Conservation (phyloP, 2,888 invertebrate genomes). For the Oligia fasciuncula region DNA sequence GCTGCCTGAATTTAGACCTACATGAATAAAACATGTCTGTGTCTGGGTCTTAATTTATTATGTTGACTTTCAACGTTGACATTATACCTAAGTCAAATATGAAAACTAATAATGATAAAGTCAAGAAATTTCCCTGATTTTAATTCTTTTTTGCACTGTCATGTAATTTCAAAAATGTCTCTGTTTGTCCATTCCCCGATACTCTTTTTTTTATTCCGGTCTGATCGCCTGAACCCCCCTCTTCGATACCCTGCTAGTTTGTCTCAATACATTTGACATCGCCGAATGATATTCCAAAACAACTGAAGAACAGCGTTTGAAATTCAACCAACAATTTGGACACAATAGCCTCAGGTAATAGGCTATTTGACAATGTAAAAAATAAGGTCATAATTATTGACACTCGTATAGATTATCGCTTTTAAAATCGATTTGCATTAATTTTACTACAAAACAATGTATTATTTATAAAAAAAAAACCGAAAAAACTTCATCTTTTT, state of each 20-base stretch:
- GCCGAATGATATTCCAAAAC: not conserved
- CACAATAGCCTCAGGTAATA: constrained; percentile 16
- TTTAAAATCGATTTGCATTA: too few species aligned
- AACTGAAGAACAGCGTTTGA: not conserved
- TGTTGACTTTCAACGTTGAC: not conserved
- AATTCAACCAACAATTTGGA: constrained; percentile 13
- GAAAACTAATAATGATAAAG: not conserved
- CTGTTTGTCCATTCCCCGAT: not conserved
- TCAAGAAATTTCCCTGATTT: not conserved
- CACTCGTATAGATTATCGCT: too few species aligned
- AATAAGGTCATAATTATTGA: too few species aligned
- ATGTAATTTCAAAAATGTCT: not conserved
- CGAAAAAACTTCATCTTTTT: too few species aligned
- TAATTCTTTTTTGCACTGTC: not conserved
- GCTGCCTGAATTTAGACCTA: not conserved
- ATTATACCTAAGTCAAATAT: not conserved
- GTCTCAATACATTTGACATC: not conserved
- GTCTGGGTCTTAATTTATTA: not conserved
- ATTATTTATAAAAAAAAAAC: too few species aligned
- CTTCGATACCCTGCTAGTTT: too few species aligned
- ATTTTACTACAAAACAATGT: too few species aligned
- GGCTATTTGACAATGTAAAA: too few species aligned
- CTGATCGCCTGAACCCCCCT: too few species aligned
- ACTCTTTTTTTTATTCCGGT: too few species aligned
- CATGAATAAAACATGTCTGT: constrained; percentile 3